phyloP scores from a whole-genome alignment of 2,797 vertebrate genomes.

The Sus cebifrons region DNA sequence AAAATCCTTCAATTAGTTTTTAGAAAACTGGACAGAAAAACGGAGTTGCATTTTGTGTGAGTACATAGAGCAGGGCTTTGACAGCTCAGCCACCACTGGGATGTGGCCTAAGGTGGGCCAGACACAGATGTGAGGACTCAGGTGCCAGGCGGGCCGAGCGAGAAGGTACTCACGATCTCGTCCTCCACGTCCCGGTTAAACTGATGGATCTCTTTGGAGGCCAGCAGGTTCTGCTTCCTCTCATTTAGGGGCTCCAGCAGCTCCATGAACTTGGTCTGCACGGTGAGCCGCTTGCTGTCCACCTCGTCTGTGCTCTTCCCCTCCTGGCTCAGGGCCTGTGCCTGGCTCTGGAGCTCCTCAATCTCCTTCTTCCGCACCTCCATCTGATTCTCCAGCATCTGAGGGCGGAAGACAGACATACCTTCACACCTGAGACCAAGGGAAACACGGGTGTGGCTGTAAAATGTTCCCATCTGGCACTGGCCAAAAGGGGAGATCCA shows the following conservation, averaged over 20 bases:
- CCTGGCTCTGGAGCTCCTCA: conserved; percentile 95
- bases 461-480: accelerated
- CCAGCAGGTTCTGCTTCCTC: conserved; percentile 94
- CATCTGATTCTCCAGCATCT: conserved; percentile 98
- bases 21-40: neutral
- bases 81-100: neutral
- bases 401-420: conserved; percentile 48
- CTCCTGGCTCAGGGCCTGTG: conserved; percentile 95
- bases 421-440: conserved; percentile 19
- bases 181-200: conserved; percentile 98
- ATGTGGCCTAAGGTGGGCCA: accelerated
- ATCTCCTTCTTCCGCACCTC: conserved; percentile 97
- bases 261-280: conserved; percentile 94
- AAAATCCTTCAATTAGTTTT: neutral
- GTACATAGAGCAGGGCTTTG: neutral
- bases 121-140: accelerated
- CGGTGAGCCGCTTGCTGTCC: conserved; percentile 93
- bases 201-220: conserved; percentile 97
- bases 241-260: conserved; percentile 94
- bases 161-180: conserved; percentile 95
- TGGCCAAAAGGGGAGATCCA: conserved; percentile 25
- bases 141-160: accelerated
- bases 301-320: conserved; percentile 97
- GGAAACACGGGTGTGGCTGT: neutral
- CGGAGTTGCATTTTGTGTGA: neutral